Evolutionary conservation across 1,140 invertebrate species (phyloP).

Genomic region (Agrypnia vestita): DNA sequence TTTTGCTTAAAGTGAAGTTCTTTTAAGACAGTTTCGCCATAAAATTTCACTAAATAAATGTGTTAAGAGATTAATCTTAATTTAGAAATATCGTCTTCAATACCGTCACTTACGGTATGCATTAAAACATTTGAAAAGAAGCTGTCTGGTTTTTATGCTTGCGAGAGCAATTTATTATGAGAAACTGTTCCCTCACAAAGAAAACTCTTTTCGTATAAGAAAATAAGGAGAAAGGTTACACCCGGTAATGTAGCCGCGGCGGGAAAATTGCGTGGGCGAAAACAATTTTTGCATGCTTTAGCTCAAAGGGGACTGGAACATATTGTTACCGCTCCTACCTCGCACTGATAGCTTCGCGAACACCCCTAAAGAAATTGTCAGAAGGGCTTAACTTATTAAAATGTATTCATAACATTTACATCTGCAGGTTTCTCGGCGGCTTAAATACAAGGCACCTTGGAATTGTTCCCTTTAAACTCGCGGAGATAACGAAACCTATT

Average conservation of each 20-base stretch:
- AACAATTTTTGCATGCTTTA: constrained; percentile 6
- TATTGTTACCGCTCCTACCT: background rate
- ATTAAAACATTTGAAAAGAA: constrained; percentile 27
- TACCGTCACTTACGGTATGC: background rate
- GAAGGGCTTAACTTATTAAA: background rate
- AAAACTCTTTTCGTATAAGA: background rate
- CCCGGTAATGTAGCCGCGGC: background rate
- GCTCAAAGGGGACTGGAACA: background rate
- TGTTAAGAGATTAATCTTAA: too few species aligned
- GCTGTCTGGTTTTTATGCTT: constrained; percentile 5
- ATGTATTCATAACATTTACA: constrained; percentile 5
- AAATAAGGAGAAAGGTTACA: constrained; percentile 23
- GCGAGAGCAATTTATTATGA: background rate
- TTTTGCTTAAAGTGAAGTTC: too few species aligned
- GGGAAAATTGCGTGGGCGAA: constrained; percentile 13
- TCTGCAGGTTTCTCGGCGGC: background rate
- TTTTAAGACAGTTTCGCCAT: too few species aligned
- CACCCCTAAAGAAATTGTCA: background rate
- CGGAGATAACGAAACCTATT: background rate
- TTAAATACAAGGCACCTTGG: background rate
- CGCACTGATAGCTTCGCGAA: background rate
- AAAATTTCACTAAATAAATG: too few species aligned
- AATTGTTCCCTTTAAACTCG: background rate
- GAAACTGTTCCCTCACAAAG: constrained; percentile 19
- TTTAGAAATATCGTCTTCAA: too few species aligned